These are phyloP conservation scores for Squalus acanthias DNA, from an alignment of 2,797 vertebrate genomes.

Conservation along the genomic window DNA sequence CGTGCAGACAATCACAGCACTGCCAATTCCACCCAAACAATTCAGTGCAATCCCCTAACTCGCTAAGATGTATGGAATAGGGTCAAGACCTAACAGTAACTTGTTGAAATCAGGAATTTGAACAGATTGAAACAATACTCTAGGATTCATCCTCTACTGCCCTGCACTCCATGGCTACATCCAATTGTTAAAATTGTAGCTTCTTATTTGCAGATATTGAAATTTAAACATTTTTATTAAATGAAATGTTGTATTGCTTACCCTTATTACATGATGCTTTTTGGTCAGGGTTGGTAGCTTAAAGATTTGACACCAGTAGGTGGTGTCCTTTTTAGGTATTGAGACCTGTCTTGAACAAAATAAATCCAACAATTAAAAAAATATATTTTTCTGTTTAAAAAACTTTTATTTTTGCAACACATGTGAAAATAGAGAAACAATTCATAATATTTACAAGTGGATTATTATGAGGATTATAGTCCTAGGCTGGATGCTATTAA, in stretches of 20 bases:
- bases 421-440: background rate
- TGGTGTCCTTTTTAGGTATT: slow-evolving; percentile 76
- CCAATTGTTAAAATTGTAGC: background rate
- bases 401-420: background rate
- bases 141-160: background rate
- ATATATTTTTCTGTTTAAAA: slow-evolving; percentile 41
- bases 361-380: slow-evolving; percentile 46
- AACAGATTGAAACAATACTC: background rate
- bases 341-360: slow-evolving; percentile 68
- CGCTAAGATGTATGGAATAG: background rate
- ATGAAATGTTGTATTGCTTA: slow-evolving; percentile 49
- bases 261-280: slow-evolving; percentile 75
- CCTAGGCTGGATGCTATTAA: background rate
- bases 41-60: background rate
- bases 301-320: slow-evolving; percentile 82
- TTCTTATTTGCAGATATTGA: background rate
- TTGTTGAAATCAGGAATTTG: background rate
- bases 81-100: background rate
- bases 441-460: slow-evolving; percentile 9
- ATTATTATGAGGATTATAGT: background rate
- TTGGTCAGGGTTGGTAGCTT: slow-evolving; percentile 66
- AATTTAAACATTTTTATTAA: slow-evolving; percentile 36
- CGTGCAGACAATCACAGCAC: too few species aligned
- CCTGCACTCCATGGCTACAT: background rate
- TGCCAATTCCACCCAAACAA: background rate